Evolutionary conservation across 2,888 invertebrate species (phyloP).

Genomic region (Epinotia nisella): DNA sequence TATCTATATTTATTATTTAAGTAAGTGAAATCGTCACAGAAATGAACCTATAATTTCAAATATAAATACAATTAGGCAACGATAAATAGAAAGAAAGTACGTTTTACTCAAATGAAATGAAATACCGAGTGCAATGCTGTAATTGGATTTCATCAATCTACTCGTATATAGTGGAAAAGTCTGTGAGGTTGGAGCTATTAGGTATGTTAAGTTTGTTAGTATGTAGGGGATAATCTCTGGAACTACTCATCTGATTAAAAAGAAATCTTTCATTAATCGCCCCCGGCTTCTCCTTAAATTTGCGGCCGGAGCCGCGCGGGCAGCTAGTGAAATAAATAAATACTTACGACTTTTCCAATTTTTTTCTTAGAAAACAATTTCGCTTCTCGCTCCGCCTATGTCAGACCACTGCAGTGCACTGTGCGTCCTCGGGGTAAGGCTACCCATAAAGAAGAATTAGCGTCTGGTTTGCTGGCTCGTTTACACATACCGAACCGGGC

Average conservation of each 20-base stretch:
- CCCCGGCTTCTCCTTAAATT: too few relatives aligned
- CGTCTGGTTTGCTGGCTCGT: conserved; percentile 78
- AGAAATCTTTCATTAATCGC: too few relatives aligned
- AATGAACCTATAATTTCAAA: background rate
- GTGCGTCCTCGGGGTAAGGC: conserved; percentile 68
- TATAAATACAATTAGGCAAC: background rate
- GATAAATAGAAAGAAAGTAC: background rate
- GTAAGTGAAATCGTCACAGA: background rate
- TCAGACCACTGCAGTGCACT: conserved; percentile 8
- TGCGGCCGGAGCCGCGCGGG: too few relatives aligned
- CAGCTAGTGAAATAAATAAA: too few relatives aligned
- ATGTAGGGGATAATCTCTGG: too few relatives aligned
- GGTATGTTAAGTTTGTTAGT: too few relatives aligned
- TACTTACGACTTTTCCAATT: background rate
- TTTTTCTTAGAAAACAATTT: background rate
- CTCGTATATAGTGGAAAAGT: too few relatives aligned
- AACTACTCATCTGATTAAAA: too few relatives aligned
- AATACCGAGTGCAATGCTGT: background rate
- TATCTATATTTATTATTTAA: background rate
- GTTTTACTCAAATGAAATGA: background rate
- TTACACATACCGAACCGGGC: conserved; percentile 81
- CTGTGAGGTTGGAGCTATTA: too few relatives aligned
- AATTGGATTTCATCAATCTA: background rate
- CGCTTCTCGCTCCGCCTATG: conserved; percentile 25
- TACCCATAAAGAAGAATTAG: conserved; percentile 82